Evolutionary conservation across 2,888 invertebrate species (phyloP), one percentile per base, ranked within the genome.

Genomic region (Acheta domesticus): DNA sequence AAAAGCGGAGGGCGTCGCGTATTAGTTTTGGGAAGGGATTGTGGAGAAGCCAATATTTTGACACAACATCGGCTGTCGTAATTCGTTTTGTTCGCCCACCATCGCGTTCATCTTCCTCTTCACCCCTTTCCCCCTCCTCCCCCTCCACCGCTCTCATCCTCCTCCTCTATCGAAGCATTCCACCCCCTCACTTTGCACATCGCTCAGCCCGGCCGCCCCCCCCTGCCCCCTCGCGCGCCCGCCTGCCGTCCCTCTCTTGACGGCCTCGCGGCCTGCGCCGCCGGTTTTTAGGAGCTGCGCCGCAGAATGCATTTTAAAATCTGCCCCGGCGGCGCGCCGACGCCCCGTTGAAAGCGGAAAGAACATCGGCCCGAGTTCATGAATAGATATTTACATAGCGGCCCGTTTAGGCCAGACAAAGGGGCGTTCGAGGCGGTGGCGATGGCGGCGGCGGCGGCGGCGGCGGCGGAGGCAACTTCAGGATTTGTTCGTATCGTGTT

Each of bases 181-280:
- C 36, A 8, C 36, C 36, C 36, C 36, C 36, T 36, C 36, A 8
- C 36, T 36, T 36, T 36, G 36, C 36, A 36, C 36, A 36, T 36
- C 36, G 36, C 36, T 36, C 36, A 36, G 36, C 8, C 36, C 36
- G 8, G 36, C 36, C 36, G 8, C 36, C 23, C 23, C 2, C 23
- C 3, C 83, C 82, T 83, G 83, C 83, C 82, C 83, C 84, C 87
- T 86, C 86, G 86, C 84, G 85, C 84, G 84, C 85, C 85, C 85
- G 86, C 85, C 87, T 87, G 87, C 82, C 81, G 82, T 81, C 82
- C 80, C 82, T 79, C 82, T 79, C 87, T 86, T 86, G 85, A 87
- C 86, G 85, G 87, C 87, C 88, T 87, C 86, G 79, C 80, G 73
- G 23, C 86, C 62, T 49, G 78, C 81, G 80, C 75, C 80, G 80